Conservation (phyloP, 2,113 vertebrate genomes). For the Phasianus colchicus region DNA sequence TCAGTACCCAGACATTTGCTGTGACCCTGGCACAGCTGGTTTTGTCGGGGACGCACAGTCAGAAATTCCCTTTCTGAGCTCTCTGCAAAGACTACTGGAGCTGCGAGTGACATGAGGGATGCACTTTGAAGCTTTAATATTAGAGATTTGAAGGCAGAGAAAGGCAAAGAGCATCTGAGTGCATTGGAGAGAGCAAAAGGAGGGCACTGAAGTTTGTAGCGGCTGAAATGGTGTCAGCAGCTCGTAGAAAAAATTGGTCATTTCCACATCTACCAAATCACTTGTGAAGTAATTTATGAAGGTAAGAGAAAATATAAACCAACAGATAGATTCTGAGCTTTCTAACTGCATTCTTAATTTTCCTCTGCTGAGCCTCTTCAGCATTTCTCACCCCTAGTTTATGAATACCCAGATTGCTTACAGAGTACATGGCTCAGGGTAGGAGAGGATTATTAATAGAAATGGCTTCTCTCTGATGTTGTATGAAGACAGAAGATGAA, state of each 20-base stretch:
- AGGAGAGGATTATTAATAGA: conserved; percentile 22
- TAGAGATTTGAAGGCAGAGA: background rate
- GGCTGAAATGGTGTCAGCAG: background rate
- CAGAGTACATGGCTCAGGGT: background rate
- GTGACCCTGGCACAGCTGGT: background rate
- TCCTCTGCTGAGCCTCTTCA: background rate
- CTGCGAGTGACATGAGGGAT: background rate
- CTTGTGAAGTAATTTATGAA: background rate
- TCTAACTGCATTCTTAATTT: background rate
- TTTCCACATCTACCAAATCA: background rate
- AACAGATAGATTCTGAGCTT: background rate
- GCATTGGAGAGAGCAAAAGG: background rate
- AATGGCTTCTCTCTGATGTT: background rate
- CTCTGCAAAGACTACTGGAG: background rate
- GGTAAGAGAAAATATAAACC: background rate
- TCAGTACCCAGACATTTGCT: background rate
- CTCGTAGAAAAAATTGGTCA: background rate
- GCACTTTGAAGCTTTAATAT: background rate
- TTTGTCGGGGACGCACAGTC: background rate
- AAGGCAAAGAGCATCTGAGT: background rate
- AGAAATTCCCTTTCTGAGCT: background rate
- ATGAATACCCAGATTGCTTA: background rate
- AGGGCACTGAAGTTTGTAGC: background rate
- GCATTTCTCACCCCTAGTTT: background rate
- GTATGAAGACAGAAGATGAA: background rate